Percentiles rank a stretch among this genome's conserved stretches.
These are phyloP conservation scores for Drosophila pseudotakahashii DNA, from an alignment of 2,888 invertebrate genomes.

Conservation along the genomic window DNA sequence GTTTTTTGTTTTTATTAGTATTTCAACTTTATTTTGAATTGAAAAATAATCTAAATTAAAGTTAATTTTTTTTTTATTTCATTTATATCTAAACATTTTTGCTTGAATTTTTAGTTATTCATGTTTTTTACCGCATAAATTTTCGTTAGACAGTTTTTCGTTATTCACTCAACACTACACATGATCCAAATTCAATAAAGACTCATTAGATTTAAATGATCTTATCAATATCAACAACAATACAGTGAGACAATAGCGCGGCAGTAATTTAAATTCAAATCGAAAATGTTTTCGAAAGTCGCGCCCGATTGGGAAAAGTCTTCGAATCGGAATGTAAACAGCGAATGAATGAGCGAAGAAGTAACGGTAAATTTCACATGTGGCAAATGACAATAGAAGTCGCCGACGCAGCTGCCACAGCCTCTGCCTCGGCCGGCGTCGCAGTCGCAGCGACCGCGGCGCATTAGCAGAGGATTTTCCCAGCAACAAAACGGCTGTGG, in stretches of 20 bases:
- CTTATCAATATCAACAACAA: not conserved
- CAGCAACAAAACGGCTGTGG: constrained; percentile 53
- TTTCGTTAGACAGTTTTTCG: not conserved
- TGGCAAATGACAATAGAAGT: constrained; percentile 76
- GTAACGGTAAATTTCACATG: constrained; percentile 81
- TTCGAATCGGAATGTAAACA: constrained; percentile 76
- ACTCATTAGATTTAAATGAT: not conserved
- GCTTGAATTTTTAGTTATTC: no score
- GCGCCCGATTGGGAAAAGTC: constrained; percentile 40
- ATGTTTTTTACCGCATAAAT: no score
- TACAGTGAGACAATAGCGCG: not conserved
- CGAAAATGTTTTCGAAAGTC: constrained; percentile 19
- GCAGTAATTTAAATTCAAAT: not conserved
- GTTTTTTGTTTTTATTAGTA: no score
- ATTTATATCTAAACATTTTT: no score
- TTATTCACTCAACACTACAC: not conserved
- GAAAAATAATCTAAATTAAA: no score
- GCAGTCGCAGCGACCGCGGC: constrained; percentile 32
- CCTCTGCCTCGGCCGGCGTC: constrained; percentile 33
- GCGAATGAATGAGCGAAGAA: constrained; percentile 80
- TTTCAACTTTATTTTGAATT: no score
- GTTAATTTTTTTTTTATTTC: no score
- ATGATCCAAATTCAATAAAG: not conserved
- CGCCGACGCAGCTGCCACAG: constrained; percentile 27
- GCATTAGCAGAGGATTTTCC: constrained; percentile 32